Percentiles rank a stretch among this genome's conserved stretches.
Evolutionary conservation across 2,113 vertebrate genomes (phyloP).

Genomic region (Hydrochoerus hydrochaeris): DNA sequence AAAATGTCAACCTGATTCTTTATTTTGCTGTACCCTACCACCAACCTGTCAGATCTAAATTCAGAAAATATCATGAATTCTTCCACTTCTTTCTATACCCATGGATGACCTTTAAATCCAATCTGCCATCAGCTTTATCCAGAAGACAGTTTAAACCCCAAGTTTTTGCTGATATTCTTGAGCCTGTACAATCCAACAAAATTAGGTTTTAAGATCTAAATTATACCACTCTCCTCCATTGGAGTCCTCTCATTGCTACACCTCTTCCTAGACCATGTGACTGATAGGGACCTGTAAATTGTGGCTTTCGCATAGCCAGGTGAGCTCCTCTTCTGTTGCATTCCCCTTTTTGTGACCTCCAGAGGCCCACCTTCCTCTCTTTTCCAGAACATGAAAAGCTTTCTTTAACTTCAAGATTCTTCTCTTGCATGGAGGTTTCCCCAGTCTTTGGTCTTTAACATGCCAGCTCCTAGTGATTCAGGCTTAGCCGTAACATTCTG

Average conservation of each 20-base stretch:
- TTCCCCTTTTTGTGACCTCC: neutral
- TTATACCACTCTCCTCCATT: neutral
- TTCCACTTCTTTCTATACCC: neutral
- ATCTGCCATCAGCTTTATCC: neutral
- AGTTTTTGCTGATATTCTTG: neutral
- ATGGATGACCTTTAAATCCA: neutral
- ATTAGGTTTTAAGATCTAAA: neutral
- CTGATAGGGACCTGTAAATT: fast-evolving
- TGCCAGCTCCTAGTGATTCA: neutral
- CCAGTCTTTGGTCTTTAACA: neutral
- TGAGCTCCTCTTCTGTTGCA: neutral
- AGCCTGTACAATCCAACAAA: neutral
- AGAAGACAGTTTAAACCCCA: neutral
- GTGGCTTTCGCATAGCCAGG: neutral
- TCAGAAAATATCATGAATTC: neutral
- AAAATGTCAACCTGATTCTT: neutral
- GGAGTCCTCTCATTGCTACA: neutral
- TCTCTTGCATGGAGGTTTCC: neutral
- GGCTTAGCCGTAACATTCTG: neutral
- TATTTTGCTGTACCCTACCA: neutral
- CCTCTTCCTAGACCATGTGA: neutral
- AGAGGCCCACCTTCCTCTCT: neutral
- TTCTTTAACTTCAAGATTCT: neutral
- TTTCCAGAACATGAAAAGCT: neutral
- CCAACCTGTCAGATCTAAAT: neutral